Base-by-base conservation (phyloP, 2,113 vertebrate genomes). In the Trematocara zebra region DNA sequence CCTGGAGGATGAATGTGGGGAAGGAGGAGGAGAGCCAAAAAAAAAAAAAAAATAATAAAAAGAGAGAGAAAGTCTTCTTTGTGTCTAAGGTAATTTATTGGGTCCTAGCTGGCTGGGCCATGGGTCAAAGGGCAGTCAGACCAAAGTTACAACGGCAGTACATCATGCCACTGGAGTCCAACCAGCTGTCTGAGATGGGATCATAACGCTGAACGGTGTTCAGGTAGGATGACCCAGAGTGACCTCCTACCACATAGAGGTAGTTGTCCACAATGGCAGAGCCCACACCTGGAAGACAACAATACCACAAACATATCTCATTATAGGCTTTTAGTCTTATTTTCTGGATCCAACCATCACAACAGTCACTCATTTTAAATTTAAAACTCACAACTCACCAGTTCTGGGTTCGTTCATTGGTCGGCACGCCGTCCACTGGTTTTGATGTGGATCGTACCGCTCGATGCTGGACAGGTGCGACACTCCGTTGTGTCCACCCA, bases 101-200 rank as follows among this genome's bases (percentile, higher is more conserved):
- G 85, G 92, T 94, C 93, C 86, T 81, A 84, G 83, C 84, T 78
- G 85, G 87, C 78, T 61, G 82, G 84, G 89, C 93, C 93, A 93
- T 91, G 86, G 90, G 93, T 99, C 98, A 99, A 94, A 99, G 98
- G 1, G 99, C 98, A 17, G 98, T 97, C 67, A 99, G 95, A 85
- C 99, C 99, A 93, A 99, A 99, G 91, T 99, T 99, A 96, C 99
- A 99, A 8, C 99, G 98, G 83, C 98, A 99, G 92, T 98, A 98
- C 95, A 97, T 97, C 99, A 99, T 99, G 49, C 98, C 98, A 2
- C 97, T 98, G 0, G 97, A 98, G 96, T 99, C 98, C 96, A 97
- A 96, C 99, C 99, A 99, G 17, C 96, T 97, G 89, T 99, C 98
- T 0, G 97, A 97, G 93, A 99, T 97, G 14, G 99, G 98, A 76